Percentiles rank a stretch among this genome's conserved stretches.
Conservation (phyloP, 2,113 vertebrate genomes). For the Phylloscopus whistleri region DNA sequence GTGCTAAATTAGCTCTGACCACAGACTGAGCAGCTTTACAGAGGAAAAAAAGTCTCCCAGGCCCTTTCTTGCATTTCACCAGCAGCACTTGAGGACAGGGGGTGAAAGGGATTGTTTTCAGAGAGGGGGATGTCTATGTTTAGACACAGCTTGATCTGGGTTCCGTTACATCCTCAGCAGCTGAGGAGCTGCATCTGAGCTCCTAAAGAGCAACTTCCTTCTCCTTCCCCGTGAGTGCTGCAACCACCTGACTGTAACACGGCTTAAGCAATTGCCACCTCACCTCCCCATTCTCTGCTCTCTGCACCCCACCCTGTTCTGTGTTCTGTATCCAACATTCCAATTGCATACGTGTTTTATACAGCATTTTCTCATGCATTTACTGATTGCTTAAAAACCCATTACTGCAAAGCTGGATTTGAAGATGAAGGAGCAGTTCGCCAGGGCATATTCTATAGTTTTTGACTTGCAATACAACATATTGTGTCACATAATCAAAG, state of each 20-base stretch:
- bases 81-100: neutral
- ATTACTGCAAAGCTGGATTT: neutral
- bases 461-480: neutral
- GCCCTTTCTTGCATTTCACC: neutral
- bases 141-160: neutral
- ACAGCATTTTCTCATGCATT: neutral
- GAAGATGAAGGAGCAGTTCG: neutral
- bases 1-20: neutral
- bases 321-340: neutral
- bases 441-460: neutral
- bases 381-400: neutral
- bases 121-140: neutral
- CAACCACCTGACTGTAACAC: neutral
- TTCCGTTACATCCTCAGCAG: neutral
- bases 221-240: neutral
- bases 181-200: neutral
- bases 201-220: neutral
- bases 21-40: neutral
- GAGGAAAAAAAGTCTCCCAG: neutral
- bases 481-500: neutral
- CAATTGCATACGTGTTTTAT: rapidly evolving
- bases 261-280: neutral
- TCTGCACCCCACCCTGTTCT: neutral
- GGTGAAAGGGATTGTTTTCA: neutral
- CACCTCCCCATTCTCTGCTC: neutral